phyloP scores from a whole-genome alignment of 2,888 invertebrate species.

The Spisula solida region DNA sequence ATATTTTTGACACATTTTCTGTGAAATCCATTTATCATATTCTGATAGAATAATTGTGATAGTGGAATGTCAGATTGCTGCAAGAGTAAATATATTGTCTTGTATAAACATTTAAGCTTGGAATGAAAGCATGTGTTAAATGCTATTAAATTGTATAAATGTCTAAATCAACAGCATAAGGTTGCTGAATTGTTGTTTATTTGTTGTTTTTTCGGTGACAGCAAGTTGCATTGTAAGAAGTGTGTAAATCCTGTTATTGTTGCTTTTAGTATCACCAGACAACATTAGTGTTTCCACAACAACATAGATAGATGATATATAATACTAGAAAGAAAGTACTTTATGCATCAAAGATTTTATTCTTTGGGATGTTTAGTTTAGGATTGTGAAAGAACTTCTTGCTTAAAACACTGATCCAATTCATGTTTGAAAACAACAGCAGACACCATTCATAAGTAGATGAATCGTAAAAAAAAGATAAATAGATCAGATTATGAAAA shows the following conservation, averaged over 20 bases:
- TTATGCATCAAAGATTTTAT: constrained; percentile 14
- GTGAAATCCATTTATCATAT: not conserved
- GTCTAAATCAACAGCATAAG: not conserved
- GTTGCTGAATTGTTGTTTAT: not conserved
- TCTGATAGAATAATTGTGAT: not conserved
- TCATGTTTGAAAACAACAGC: constrained; percentile 2
- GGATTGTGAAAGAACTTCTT: not conserved
- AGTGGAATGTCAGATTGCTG: not conserved
- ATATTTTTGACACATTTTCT: constrained; percentile 4
- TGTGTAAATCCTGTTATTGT: constrained; percentile 9
- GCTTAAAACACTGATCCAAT: not conserved
- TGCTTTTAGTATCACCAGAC: constrained; percentile 16
- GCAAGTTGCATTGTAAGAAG: not conserved
- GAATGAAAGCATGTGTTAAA: not conserved
- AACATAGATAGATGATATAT: not conserved
- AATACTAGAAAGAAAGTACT: not conserved
- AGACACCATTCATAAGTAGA: not conserved
- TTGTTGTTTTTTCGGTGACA: not conserved
- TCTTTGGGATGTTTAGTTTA: not conserved
- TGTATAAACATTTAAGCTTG: not conserved
- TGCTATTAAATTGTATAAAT: not conserved
- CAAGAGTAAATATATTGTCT: not conserved
- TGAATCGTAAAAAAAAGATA: not conserved
- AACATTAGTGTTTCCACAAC: not conserved
- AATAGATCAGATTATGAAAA: constrained; percentile 1